Evolutionary conservation across 1,140 invertebrate genomes (phyloP), one percentile per base, ranked within the genome.

Genomic region (Brachionus rubens): DNA sequence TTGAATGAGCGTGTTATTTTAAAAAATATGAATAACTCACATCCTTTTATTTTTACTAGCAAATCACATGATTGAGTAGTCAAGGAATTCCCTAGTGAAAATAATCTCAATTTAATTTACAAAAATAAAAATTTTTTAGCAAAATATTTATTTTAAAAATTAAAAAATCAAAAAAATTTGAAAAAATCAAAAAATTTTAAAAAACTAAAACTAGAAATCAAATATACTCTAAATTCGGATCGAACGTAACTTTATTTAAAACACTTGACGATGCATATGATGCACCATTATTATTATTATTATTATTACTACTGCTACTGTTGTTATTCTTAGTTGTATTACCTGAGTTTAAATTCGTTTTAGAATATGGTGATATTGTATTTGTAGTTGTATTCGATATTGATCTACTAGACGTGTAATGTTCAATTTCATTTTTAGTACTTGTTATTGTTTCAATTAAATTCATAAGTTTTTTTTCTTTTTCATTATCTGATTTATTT

Each of bases 171-270:
- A n/a, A n/a, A n/a, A n/a, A n/a, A n/a, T n/a, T n/a, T n/a, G n/a
- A n/a, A 21, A 52, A 7, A n/a, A 33, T 21, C 16, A 59, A 16
- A 59, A 36, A 65, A 43, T 14, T 24, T n/a, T n/a, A n/a, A n/a
- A n/a, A n/a, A 6, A 12, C 4, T 40, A 40, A 40, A 40, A n/a
- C n/a, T n/a, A 65, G 43, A 43, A 19, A 43, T 14, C 26, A 65
- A 65, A 65, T 65, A 28, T 65, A 65, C 2, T 65, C 59, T 43
- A 65, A 43, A 65, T 65, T 65, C 9, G 59, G 59, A 43, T 65
- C 59, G 43, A 65, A 65, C 7, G 59, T 65, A 24, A 65, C 59
- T 65, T 65, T 65, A 12, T n/a, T n/a, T n/a, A 36, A 65, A 28
- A 14, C 43, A 65, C 36, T 21, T 21, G 59, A 3, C 19, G 36